These are phyloP conservation scores for Ormyrus rosae DNA, from an alignment of 2,888 invertebrate species.

Conservation along the genomic window DNA sequence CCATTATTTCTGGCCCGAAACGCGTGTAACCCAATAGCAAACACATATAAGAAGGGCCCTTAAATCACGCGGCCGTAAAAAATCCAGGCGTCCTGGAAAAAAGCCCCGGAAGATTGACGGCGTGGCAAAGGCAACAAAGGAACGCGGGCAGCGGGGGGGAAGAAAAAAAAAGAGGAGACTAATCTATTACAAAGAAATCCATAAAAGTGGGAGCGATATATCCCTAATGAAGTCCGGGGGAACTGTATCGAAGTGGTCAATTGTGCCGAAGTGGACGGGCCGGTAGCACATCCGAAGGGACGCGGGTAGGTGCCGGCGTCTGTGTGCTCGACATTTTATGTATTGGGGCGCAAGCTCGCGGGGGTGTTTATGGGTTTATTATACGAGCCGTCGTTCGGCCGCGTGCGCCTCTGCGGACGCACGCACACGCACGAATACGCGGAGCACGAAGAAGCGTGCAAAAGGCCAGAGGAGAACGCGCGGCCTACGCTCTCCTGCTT, in stretches of 20 bases:
- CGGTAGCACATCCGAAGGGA: neutral
- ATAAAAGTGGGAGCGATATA: constrained; percentile 50
- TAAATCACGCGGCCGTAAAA: constrained; percentile 43
- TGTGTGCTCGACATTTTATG: constrained; percentile 65
- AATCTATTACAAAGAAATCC: constrained; percentile 48
- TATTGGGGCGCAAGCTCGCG: constrained; percentile 57
- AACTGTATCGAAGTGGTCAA: constrained; percentile 31
- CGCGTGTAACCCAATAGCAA: neutral
- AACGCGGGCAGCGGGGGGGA: neutral
- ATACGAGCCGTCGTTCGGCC: constrained; percentile 65
- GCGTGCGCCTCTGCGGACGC: constrained; percentile 48
- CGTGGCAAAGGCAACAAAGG: constrained; percentile 22
- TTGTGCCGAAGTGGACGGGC: constrained; percentile 38
- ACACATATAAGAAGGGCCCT: constrained; percentile 20
- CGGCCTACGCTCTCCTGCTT: constrained; percentile 38
- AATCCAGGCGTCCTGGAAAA: constrained; percentile 21
- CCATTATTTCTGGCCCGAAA: constrained; percentile 7
- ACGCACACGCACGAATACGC: constrained; percentile 48
- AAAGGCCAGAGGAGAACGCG: constrained; percentile 52
- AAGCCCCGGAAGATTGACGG: constrained; percentile 25
- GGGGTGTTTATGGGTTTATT: constrained; percentile 76
- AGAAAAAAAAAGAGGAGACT: neutral
- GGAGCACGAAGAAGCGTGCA: constrained; percentile 58
- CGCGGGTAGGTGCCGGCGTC: constrained; percentile 30
- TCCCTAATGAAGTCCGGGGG: constrained; percentile 51